Evolutionary conservation across 1,140 invertebrate species (phyloP), one percentile per base, ranked within the genome.

Genomic region (Akabosia matsudoensis): DNA sequence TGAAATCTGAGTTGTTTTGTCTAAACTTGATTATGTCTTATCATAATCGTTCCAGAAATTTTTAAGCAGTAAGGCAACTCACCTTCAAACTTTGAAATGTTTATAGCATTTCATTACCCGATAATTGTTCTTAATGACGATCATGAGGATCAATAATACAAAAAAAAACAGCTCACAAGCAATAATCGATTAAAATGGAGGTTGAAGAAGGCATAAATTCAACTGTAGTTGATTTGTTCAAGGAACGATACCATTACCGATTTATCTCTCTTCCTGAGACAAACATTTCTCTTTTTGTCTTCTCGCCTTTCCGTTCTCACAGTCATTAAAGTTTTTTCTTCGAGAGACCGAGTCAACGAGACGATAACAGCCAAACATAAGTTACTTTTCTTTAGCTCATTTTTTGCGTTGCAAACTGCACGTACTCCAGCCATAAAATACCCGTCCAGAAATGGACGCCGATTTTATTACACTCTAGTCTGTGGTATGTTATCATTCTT

Each of bases 261-360:
- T 56, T 56, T 56, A 56, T 56, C 54, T 16, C 10, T 56, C 10
- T 56, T 56, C 54, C 54, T 56, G 54, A 16, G 54, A 56, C 54
- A 56, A 56, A 56, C 54, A 13, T 24, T 56, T 24, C 10, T 16
- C 10, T 56, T 22, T 22, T 56, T 22, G 37, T 18, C 37, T 56
- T 22, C 54, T 56, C 54, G 37, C 37, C 37, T 45, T 45, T 45
- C 37, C 37, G 7, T 45, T 45, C 37, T 45, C 37, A 45, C 37
- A 45, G 37, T 45, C 37, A 45, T 45, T 45, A 45, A 45, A 45
- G 37, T 45, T n/a, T n/a, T n/a, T n/a, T n/a, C n/a, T n/a, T n/a
- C n/a, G n/a, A n/a, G n/a, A n/a, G n/a, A n/a, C n/a, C n/a, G n/a
- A n/a, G n/a, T n/a, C n/a, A n/a, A n/a, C n/a, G n/a, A n/a, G n/a